Evolutionary conservation across 2,888 invertebrate species (phyloP).

Genomic region (Trachelus iudaicus): DNA sequence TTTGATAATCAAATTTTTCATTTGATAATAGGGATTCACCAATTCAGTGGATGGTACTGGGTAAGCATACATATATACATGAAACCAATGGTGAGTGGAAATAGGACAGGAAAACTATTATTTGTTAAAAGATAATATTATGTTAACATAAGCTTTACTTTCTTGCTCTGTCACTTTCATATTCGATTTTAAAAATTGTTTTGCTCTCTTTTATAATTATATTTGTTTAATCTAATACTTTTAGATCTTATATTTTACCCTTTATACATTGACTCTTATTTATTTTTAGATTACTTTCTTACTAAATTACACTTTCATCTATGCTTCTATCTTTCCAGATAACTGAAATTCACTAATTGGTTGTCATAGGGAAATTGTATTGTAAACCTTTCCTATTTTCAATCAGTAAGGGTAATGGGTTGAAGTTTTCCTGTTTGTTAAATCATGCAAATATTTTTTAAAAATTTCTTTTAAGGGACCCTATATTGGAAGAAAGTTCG

Average conservation of each 20-base stretch:
- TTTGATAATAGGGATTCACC: constrained; percentile 50
- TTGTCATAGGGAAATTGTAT: not conserved
- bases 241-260: constrained; percentile 8
- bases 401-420: constrained; percentile 28
- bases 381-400: constrained; percentile 49
- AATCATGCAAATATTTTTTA: constrained; percentile 17
- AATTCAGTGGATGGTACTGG: constrained; percentile 56
- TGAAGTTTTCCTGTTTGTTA: constrained; percentile 19
- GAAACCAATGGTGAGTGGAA: constrained; percentile 43
- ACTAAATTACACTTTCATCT: too few species aligned
- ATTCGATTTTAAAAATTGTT: constrained; percentile 28
- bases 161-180: constrained; percentile 23
- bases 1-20: constrained; percentile 15
- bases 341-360: not conserved
- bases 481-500: constrained; percentile 47
- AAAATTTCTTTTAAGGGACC: constrained; percentile 42
- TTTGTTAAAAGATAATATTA: not conserved
- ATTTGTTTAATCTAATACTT: constrained; percentile 35
- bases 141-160: constrained; percentile 17
- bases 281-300: not conserved
- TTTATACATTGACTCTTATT: not conserved
- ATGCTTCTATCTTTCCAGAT: not conserved
- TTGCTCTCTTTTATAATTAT: constrained; percentile 24
- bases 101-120: constrained; percentile 41
- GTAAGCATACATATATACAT: constrained; percentile 50